Conservation (phyloP, 2,888 invertebrate species). For the Tetrapedia diversipes region DNA sequence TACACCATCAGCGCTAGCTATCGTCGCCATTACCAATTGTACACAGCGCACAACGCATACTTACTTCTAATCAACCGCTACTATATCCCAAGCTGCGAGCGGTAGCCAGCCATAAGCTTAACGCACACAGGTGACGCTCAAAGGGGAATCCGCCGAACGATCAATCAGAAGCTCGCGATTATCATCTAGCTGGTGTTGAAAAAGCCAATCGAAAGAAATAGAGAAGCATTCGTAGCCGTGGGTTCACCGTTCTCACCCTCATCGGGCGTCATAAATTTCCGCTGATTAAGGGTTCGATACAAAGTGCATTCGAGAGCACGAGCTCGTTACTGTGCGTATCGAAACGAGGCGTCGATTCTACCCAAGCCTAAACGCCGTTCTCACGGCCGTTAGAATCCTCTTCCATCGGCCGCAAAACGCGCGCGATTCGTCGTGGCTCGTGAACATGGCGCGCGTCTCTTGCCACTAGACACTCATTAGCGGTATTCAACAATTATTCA, state of each 20-base stretch:
- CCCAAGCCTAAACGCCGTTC: constrained; percentile 47
- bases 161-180: constrained; percentile 26
- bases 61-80: constrained; percentile 27
- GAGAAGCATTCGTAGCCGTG: background rate
- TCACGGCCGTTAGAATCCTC: constrained; percentile 46
- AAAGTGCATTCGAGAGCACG: background rate
- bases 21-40: background rate
- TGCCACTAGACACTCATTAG: constrained; percentile 80
- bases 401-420: constrained; percentile 30
- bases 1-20: too few species aligned
- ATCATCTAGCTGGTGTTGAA: constrained; percentile 25
- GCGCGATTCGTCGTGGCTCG: constrained; percentile 59
- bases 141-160: constrained; percentile 13
- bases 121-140: background rate
- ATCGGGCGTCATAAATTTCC: constrained; percentile 36
- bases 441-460: constrained; percentile 53
- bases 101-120: constrained; percentile 6
- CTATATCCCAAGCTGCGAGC: constrained; percentile 2
- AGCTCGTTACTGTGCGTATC: constrained; percentile 42
- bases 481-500: constrained; percentile 81
- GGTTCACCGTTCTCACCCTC: constrained; percentile 36
- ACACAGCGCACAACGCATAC: background rate
- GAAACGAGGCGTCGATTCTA: constrained; percentile 25
- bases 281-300: constrained; percentile 50
- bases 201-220: background rate